These are phyloP conservation scores for Shinisaurus crocodilurus DNA, from an alignment of 2,113 vertebrate genomes.

Conservation along the genomic window DNA sequence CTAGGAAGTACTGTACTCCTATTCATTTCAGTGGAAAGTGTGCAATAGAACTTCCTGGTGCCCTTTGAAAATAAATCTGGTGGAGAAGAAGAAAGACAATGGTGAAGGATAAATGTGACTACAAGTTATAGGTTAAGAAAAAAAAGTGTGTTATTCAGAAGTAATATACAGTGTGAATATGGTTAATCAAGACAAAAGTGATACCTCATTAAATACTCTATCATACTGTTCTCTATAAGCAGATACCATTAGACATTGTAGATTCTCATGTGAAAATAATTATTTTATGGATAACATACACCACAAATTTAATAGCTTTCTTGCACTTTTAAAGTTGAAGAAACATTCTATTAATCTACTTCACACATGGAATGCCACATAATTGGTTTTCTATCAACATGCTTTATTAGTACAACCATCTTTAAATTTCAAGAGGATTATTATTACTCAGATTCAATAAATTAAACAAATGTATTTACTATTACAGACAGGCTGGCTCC, in stretches of 20 bases:
- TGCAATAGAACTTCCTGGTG: neutral
- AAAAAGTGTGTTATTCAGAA: neutral
- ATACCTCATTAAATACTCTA: constrained; percentile 43
- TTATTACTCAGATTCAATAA: constrained; percentile 39
- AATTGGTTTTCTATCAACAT: constrained; percentile 39
- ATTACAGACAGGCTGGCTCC: neutral
- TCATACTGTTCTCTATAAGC: constrained; percentile 39
- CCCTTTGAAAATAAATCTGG: constrained; percentile 16
- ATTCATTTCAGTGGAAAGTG: neutral
- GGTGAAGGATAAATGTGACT: neutral
- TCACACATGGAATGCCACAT: constrained; percentile 36
- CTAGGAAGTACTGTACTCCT: no score
- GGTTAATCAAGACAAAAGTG: constrained; percentile 34
- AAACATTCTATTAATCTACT: constrained; percentile 47
- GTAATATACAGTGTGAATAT: constrained; percentile 39
- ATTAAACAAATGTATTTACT: constrained; percentile 16
- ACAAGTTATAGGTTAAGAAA: constrained; percentile 18
- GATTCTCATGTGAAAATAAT: constrained; percentile 48
- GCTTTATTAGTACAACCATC: constrained; percentile 22
- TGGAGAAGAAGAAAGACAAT: neutral
- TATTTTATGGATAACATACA: constrained; percentile 48
- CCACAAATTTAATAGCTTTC: constrained; percentile 47
- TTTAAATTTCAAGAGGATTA: constrained; percentile 34
- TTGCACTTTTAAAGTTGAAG: constrained; percentile 52
- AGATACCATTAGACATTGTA: constrained; percentile 50